Percentiles rank a stretch among this genome's conserved stretches.
Conservation (phyloP, 1,140 invertebrate genomes). For the Watersipora subatra region DNA sequence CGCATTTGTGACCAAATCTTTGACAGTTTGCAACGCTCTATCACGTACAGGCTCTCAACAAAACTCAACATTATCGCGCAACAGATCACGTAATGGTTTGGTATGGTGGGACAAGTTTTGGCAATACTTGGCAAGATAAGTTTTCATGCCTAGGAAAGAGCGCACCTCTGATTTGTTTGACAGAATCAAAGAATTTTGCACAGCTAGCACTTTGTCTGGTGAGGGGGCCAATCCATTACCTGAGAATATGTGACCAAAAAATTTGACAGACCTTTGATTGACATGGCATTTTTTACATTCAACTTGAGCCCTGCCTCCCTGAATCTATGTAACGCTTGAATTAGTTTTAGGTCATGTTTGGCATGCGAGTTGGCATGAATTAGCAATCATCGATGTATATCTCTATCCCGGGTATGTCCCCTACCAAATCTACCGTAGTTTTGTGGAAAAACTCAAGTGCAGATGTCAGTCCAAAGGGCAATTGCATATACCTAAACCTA, state of each 20-base stretch:
- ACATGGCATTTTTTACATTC: slow-evolving; percentile 16
- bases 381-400: slow-evolving; percentile 31
- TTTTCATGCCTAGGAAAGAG: slow-evolving; percentile 17
- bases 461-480: slow-evolving; percentile 17
- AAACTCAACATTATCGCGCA: slow-evolving; percentile 28
- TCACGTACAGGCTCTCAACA: background rate
- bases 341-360: slow-evolving; percentile 18
- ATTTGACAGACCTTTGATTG: slow-evolving; percentile 10
- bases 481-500: slow-evolving; percentile 15
- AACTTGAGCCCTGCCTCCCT: background rate
- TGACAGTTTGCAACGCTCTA: background rate
- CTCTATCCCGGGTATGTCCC: slow-evolving; percentile 21
- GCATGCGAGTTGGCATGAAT: slow-evolving; percentile 16
- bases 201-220: no score
- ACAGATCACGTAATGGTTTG: slow-evolving; percentile 24
- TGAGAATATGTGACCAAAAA: no score
- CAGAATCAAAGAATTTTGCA: no score
- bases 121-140: slow-evolving; percentile 17
- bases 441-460: slow-evolving; percentile 23
- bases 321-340: background rate
- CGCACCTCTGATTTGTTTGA: no score
- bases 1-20: background rate
- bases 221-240: no score
- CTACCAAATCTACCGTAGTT: slow-evolving; percentile 20
- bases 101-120: slow-evolving; percentile 12